Evolutionary conservation across 2,888 invertebrate species (phyloP).

Genomic region (Griposia aprilina): DNA sequence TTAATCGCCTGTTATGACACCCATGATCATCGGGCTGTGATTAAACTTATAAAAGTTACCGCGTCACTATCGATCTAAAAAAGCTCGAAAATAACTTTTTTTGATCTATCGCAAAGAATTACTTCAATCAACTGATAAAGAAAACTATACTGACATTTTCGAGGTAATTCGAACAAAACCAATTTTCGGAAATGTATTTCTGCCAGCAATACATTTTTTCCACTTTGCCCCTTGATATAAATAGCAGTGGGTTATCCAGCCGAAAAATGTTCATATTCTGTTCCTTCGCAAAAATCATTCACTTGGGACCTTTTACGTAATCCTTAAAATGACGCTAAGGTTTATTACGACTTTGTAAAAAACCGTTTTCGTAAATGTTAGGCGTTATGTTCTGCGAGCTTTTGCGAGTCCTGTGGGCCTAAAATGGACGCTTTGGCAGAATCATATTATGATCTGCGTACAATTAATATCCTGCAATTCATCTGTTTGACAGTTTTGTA

Average conservation of each 20-base stretch:
- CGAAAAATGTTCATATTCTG: slow-evolving; percentile 46
- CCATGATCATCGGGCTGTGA: slow-evolving; percentile 10
- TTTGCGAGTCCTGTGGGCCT: slow-evolving; percentile 8
- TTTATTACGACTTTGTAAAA: slow-evolving; percentile 51
- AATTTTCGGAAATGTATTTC: slow-evolving; percentile 52
- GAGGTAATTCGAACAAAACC: slow-evolving; percentile 18
- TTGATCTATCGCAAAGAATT: slow-evolving; percentile 4
- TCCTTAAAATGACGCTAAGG: slow-evolving; percentile 42
- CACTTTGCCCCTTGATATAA: slow-evolving; percentile 34
- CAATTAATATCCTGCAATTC: too few species aligned
- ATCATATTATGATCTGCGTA: too few species aligned
- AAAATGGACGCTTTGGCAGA: too few species aligned
- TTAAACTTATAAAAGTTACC: slow-evolving; percentile 14
- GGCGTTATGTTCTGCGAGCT: slow-evolving; percentile 15
- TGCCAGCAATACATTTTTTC: slow-evolving; percentile 37
- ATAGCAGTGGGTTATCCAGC: slow-evolving; percentile 48
- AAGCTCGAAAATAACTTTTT: not conserved
- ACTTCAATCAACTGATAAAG: slow-evolving; percentile 5
- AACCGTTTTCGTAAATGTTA: slow-evolving; percentile 30
- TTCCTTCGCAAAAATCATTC: slow-evolving; percentile 43
- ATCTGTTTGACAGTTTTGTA: too few species aligned
- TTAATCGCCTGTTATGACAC: slow-evolving; percentile 31
- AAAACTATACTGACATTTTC: slow-evolving; percentile 24
- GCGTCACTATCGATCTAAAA: not conserved
- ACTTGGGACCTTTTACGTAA: slow-evolving; percentile 53